phyloP scores from a whole-genome alignment of 2,888 invertebrate genomes.

The Acleris cristana region DNA sequence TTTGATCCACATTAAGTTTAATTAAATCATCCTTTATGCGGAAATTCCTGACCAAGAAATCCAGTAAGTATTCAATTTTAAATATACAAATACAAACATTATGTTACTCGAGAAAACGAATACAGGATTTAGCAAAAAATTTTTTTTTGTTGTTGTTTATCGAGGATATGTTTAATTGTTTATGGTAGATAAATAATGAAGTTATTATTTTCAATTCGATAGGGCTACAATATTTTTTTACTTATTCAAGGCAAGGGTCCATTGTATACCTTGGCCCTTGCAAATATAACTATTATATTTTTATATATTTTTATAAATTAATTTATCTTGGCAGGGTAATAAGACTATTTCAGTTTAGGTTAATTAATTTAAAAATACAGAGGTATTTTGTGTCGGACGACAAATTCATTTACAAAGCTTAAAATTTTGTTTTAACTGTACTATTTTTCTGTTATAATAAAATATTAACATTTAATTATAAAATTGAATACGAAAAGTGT shows the following conservation, averaged over 20 bases:
- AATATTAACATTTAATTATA: constrained; percentile 8
- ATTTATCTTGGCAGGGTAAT: not conserved
- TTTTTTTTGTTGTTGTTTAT: not conserved
- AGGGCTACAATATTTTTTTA: not conserved
- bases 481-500: not conserved
- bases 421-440: not conserved
- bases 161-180: not conserved
- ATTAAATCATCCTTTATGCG: too few species aligned
- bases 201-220: not conserved
- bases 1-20: too few species aligned
- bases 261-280: too few species aligned
- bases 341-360: not conserved
- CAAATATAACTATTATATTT: not conserved
- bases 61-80: too few species aligned
- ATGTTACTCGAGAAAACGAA: not conserved
- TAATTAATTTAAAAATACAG: not conserved
- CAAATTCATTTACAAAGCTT: not conserved
- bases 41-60: too few species aligned
- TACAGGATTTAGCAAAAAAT: too few species aligned
- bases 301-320: too few species aligned
- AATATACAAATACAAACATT: too few species aligned
- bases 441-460: not conserved
- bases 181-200: not conserved
- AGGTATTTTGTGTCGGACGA: not conserved
- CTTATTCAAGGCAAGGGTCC: too few species aligned